Percentiles rank a stretch among this genome's conserved stretches.
Conservation (phyloP, 2,113 vertebrate genomes). For the Canis aureus region DNA sequence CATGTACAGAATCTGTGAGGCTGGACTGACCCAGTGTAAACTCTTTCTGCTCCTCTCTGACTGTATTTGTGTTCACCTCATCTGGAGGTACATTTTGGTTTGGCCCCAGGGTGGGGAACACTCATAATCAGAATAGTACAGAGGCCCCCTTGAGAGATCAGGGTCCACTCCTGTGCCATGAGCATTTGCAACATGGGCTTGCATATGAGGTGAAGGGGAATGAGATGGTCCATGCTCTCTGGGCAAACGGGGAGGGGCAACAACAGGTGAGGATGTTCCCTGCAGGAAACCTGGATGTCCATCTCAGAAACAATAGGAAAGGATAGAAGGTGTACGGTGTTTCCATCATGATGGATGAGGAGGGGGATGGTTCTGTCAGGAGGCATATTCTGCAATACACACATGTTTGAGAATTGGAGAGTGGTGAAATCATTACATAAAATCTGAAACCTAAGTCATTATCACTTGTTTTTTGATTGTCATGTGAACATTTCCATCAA, state of each 20-base stretch:
- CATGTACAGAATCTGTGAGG: neutral
- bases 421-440: neutral
- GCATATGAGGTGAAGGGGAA: neutral
- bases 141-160: neutral
- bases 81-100: neutral
- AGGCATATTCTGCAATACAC: neutral
- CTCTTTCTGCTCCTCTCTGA: neutral
- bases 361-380: neutral
- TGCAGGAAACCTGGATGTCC: too few relatives aligned
- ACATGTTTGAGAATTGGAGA: neutral
- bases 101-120: neutral
- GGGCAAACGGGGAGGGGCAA: too few relatives aligned
- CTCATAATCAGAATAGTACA: neutral
- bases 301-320: neutral
- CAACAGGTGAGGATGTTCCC: neutral
- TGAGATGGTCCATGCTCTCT: neutral
- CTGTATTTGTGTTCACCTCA: neutral
- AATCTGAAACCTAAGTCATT: neutral
- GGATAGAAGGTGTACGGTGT: too few relatives aligned
- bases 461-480: neutral
- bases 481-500: neutral
- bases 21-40: neutral
- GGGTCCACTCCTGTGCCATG: neutral
- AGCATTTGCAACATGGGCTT: neutral
- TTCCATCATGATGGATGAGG: neutral